Evolutionary conservation across 2,797 vertebrate species (phyloP).

Genomic region (Cichlasoma orientale): DNA sequence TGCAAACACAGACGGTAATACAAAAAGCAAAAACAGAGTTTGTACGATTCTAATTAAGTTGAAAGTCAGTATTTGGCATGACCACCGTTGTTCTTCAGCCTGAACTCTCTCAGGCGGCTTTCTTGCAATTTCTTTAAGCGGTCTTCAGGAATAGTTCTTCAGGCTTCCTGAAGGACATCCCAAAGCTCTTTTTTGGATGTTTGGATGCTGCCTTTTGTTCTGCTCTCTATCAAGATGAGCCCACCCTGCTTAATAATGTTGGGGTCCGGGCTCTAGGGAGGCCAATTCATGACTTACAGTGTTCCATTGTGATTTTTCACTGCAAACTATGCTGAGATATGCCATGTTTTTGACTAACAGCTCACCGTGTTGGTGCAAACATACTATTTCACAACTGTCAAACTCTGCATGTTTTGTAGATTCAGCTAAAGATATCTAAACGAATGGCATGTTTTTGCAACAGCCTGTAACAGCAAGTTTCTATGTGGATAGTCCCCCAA

Average conservation of each 20-base stretch:
- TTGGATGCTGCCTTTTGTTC: background rate
- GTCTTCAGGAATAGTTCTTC: background rate
- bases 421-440: background rate
- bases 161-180: background rate
- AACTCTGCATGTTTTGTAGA: background rate
- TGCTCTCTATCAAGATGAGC: background rate
- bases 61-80: background rate
- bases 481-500: too few species aligned
- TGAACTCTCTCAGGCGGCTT: background rate
- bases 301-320: background rate
- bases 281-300: background rate
- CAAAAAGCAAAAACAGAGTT: background rate
- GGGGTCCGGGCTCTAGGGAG: background rate
- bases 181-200: background rate
- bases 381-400: background rate
- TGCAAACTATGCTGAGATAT: background rate
- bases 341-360: background rate
- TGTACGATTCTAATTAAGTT: background rate
- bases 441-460: background rate
- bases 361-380: background rate
- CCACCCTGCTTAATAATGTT: background rate
- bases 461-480: background rate
- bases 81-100: background rate
- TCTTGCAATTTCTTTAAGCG: background rate
- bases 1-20: background rate